Percentiles rank a stretch among this genome's conserved stretches.
Evolutionary conservation across 2,888 invertebrate species (phyloP).

Genomic region (Hemaris fuciformis): DNA sequence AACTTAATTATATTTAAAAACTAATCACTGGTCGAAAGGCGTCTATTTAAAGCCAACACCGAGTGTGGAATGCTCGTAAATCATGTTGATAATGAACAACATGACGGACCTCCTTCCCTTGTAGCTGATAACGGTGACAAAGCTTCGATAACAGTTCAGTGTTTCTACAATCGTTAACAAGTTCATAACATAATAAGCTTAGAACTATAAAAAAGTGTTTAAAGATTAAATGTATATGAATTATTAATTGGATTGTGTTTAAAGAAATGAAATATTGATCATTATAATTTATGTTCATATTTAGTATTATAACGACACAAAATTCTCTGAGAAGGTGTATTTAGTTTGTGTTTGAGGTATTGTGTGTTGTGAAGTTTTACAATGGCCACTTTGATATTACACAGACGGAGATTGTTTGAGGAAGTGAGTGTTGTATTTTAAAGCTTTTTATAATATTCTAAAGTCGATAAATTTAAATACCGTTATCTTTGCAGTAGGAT

Average conservation of each 20-base stretch:
- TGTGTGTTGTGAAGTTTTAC: neutral
- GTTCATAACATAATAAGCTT: neutral
- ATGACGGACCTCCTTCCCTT: neutral
- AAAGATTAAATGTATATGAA: no score
- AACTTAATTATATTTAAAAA: neutral
- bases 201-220: no score
- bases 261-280: no score
- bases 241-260: no score
- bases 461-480: no score
- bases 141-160: neutral
- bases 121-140: slow-evolving; percentile 10
- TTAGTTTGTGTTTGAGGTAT: neutral
- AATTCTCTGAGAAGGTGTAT: neutral
- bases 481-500: no score
- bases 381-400: slow-evolving; percentile 18
- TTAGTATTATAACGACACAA: no score
- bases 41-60: neutral
- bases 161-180: neutral
- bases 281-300: no score
- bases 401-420: slow-evolving; percentile 55
- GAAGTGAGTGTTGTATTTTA: slow-evolving; percentile 42
- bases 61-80: slow-evolving; percentile 20
- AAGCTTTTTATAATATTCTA: neutral
- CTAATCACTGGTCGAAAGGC: neutral
- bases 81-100: slow-evolving; percentile 15